Evolutionary conservation across 2,888 invertebrate species (phyloP).

Genomic region (Synanthedon tipuliformis): DNA sequence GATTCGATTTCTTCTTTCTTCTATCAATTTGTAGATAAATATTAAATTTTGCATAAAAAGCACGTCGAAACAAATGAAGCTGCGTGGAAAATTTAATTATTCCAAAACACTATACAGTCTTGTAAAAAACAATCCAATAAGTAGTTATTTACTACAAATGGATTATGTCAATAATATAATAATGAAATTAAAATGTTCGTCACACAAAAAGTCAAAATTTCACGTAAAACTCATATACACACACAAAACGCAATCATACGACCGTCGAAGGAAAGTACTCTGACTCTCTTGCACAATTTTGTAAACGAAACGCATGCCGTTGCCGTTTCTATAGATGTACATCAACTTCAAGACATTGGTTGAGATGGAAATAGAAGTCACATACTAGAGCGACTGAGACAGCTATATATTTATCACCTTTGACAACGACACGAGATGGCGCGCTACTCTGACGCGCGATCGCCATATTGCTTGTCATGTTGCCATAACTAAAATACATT

Average conservation of each 20-base stretch:
- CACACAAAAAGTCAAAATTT: conserved; percentile 19
- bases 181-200: conserved; percentile 2
- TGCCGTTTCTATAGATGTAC: background rate
- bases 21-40: background rate
- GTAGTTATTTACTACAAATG: background rate
- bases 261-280: conserved; percentile 39
- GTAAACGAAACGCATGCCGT: conserved; percentile 1
- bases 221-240: conserved; percentile 29
- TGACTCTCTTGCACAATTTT: conserved; percentile 13
- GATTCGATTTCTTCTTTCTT: too few relatives aligned
- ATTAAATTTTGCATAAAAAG: background rate
- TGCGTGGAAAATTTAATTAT: background rate
- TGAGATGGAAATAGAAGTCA: too few relatives aligned
- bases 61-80: background rate
- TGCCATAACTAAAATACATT: background rate
- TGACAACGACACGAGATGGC: too few relatives aligned
- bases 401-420: background rate
- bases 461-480: background rate
- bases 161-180: background rate
- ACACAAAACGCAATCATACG: conserved; percentile 35
- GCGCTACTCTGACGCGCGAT: background rate
- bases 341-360: background rate
- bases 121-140: conserved; percentile 2
- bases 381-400: background rate
- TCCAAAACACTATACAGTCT: conserved; percentile 2